Base-by-base conservation (phyloP, 2,888 invertebrate genomes). In the Ecdyonurus torrentis region DNA sequence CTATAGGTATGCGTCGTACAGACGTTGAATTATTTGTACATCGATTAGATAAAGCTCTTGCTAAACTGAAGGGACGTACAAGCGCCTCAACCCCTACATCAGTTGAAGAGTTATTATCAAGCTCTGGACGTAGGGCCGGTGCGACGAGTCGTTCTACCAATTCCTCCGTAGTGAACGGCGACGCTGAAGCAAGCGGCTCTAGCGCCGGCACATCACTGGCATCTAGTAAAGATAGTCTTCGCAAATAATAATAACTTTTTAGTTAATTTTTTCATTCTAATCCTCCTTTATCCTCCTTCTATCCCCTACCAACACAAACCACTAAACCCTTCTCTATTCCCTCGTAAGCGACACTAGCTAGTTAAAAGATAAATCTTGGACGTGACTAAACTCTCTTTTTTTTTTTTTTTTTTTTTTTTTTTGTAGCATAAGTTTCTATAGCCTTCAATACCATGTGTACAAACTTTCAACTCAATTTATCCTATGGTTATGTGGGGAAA, bases 1-100 rank as follows among this genome's bases (percentile, higher is more conserved):
- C 83, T 3, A 74, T 90, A 52, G 89, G 89, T 2, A 80, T 87
- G 73, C 79, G 79, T 59, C 77, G 77, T 67, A 70, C 73, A 2
- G 89, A 89, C 69, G 80, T 89, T n/a, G 84, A 87, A 70, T 72
- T 76, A 23, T 88, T 89, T 72, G 76, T 86, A 60, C 78, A 79
- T 66, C 79, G 85, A 69, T 74, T 89, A 60, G 78, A 81, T 64
- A 82, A 84, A 73, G 83, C 83, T 61, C 69, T 81, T 15, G 69
- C 70, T 1, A 78, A 78, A 67, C 67, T 74, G 58, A 73, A 71
- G 67, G 71, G 71, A 7, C 55, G 55, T 10, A 55, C 55, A 20
- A 10, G 7, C 5, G 55, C 72, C 24, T 70, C 71, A 1, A 71
- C 72, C n/a, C 72, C 72, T 10, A 72, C 72, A 60, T 71, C 71